Percentiles rank a stretch among this genome's conserved stretches.
These are phyloP conservation scores for Lepilemur septentrionalis DNA, from an alignment of 2,797 vertebrate species.

Conservation along the genomic window DNA sequence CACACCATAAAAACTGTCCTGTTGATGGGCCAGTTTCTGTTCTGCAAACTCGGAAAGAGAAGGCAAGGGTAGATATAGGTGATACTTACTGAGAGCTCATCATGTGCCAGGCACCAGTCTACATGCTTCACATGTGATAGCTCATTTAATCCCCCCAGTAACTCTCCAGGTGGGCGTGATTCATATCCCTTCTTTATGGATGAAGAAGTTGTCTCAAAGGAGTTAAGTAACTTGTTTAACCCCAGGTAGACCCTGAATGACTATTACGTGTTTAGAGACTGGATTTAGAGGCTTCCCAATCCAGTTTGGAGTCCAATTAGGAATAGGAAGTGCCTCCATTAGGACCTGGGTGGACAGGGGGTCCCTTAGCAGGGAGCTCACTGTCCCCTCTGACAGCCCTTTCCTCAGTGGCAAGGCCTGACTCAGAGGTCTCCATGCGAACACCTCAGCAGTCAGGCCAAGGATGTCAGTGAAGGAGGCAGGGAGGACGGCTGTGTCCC, in stretches of 20 bases:
- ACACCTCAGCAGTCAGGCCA: neutral
- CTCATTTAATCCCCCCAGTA: neutral
- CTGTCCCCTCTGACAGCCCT: neutral
- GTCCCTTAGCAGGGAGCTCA: neutral
- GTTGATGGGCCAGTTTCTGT: neutral
- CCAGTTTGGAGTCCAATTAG: neutral
- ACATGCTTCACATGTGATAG: neutral
- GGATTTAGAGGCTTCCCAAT: neutral
- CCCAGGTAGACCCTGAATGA: neutral
- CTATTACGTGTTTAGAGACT: neutral
- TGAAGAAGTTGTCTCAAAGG: neutral
- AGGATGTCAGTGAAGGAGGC: neutral
- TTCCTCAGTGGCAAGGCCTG: neutral
- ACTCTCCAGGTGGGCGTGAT: neutral
- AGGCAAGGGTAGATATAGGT: neutral
- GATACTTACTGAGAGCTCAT: neutral
- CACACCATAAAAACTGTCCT: neutral
- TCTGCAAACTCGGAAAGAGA: neutral
- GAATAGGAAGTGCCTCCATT: neutral
- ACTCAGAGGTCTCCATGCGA: neutral
- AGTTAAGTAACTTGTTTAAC: neutral
- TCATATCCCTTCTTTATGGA: neutral
- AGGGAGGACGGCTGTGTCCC: neutral
- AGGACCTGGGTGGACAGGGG: neutral
- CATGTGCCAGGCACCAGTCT: neutral